Conservation (phyloP, 2,113 vertebrate species). For the Ellobius talpinus region DNA sequence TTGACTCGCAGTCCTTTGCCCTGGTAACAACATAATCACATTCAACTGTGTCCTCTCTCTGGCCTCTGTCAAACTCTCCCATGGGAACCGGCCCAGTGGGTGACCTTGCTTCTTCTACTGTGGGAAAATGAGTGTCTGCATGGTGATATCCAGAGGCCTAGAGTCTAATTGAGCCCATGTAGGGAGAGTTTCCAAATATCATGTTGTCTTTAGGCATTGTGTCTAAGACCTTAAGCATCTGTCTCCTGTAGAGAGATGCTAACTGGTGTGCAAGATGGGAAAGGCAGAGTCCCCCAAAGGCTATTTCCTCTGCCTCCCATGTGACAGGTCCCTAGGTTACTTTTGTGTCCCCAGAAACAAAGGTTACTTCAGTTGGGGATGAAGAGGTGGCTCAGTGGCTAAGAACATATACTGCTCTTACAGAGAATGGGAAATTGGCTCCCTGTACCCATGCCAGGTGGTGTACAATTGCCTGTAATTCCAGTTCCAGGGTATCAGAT, state of each 20-base stretch:
- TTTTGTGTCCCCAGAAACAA: background rate
- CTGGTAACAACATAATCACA: slow-evolving; percentile 10
- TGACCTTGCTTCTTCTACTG: background rate
- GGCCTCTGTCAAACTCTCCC: slow-evolving; percentile 23
- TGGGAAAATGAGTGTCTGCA: background rate
- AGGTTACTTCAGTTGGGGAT: background rate
- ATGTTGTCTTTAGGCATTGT: background rate
- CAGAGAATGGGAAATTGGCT: background rate
- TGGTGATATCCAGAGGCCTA: background rate
- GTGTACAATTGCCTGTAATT: background rate
- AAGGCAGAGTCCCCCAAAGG: too few relatives aligned
- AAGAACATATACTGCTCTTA: background rate
- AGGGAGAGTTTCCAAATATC: background rate
- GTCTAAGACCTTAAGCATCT: background rate
- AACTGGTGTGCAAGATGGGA: background rate
- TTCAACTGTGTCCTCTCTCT: background rate
- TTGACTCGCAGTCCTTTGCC: background rate
- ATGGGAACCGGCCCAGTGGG: background rate
- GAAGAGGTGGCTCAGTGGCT: background rate
- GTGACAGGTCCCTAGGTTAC: background rate
- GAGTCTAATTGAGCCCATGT: background rate
- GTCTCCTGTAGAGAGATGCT: background rate
- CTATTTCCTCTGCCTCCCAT: background rate
- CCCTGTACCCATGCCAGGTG: background rate
- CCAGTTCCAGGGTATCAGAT: background rate